These are phyloP conservation scores for Tetramorium parvispinum DNA, from an alignment of 1,140 invertebrate genomes.

Conservation along the genomic window DNA sequence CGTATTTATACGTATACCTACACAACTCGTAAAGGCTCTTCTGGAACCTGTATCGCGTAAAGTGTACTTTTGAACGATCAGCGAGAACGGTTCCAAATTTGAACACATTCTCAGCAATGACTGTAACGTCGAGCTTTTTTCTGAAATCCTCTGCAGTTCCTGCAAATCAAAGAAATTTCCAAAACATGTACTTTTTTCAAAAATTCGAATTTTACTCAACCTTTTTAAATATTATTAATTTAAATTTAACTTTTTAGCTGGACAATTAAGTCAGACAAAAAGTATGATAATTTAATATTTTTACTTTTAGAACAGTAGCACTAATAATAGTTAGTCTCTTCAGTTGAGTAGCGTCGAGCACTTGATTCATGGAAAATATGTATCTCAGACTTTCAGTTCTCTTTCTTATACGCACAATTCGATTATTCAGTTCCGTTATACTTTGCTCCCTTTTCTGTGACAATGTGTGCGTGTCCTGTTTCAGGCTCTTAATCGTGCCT, in stretches of 20 bases:
- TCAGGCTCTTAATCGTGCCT: conserved; percentile 74
- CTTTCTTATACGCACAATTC: conserved; percentile 70
- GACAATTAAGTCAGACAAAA: neutral
- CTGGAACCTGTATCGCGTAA: conserved; percentile 59
- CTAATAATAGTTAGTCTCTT: conserved; percentile 79
- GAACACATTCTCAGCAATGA: conserved; percentile 76
- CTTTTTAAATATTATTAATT: conserved; percentile 8
- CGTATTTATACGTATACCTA: neutral
- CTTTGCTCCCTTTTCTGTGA: conserved; percentile 68
- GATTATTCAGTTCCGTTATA: conserved; percentile 72
- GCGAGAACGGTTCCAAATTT: conserved; percentile 72
- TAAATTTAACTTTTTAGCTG: neutral
- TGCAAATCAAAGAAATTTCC: conserved; percentile 57
- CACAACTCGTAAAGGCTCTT: neutral
- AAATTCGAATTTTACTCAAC: neutral
- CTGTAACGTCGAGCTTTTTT: conserved; percentile 74
- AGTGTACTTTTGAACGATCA: conserved; percentile 74
- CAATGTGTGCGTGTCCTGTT: conserved; percentile 69
- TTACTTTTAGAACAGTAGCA: conserved; percentile 78
- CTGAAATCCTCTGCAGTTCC: conserved; percentile 76
- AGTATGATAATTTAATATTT: conserved; percentile 29
- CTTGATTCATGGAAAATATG: conserved; percentile 72
- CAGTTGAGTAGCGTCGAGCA: conserved; percentile 74
- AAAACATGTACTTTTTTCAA: neutral
- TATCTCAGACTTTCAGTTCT: conserved; percentile 74